phyloP scores from a whole-genome alignment of 2,797 vertebrate genomes.

The Acrossocheilus fasciatus region DNA sequence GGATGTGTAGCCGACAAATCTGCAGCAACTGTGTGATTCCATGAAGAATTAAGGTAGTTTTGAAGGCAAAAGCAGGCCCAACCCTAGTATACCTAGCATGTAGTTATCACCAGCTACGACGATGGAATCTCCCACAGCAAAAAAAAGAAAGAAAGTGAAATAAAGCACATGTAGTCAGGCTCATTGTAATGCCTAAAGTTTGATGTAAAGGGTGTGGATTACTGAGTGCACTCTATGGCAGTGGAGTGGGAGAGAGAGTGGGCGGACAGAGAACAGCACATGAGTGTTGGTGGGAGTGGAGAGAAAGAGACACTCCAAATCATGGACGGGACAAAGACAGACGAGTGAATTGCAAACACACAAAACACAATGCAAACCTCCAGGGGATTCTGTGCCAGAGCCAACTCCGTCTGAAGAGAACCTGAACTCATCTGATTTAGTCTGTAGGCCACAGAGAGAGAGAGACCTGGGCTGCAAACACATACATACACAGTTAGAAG shows the following conservation, averaged over 20 bases:
- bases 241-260: slow-evolving; percentile 19
- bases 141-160: not conserved
- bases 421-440: slow-evolving; percentile 75
- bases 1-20: slow-evolving; percentile 70
- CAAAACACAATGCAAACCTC: slow-evolving; percentile 70
- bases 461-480: slow-evolving; percentile 65
- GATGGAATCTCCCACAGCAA: not conserved
- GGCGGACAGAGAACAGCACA: slow-evolving; percentile 5
- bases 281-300: slow-evolving; percentile 47
- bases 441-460: slow-evolving; percentile 77
- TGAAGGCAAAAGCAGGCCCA: not conserved
- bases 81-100: not conserved
- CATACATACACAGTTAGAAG: slow-evolving; percentile 24
- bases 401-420: slow-evolving; percentile 85
- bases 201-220: slow-evolving; percentile 17
- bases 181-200: slow-evolving; percentile 1
- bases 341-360: slow-evolving; percentile 8
- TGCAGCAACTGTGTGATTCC: slow-evolving; percentile 57
- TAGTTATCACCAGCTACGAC: not conserved
- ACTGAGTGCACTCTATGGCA: slow-evolving; percentile 20
- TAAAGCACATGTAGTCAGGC: not conserved
- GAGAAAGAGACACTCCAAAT: slow-evolving; percentile 29
- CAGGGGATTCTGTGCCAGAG: slow-evolving; percentile 83
- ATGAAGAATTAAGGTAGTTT: not conserved
- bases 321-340: not conserved